Percentiles rank a stretch among this genome's conserved stretches.
These are phyloP conservation scores for Sebastes baramenuke DNA, from an alignment of 2,797 vertebrate genomes.

Conservation along the genomic window DNA sequence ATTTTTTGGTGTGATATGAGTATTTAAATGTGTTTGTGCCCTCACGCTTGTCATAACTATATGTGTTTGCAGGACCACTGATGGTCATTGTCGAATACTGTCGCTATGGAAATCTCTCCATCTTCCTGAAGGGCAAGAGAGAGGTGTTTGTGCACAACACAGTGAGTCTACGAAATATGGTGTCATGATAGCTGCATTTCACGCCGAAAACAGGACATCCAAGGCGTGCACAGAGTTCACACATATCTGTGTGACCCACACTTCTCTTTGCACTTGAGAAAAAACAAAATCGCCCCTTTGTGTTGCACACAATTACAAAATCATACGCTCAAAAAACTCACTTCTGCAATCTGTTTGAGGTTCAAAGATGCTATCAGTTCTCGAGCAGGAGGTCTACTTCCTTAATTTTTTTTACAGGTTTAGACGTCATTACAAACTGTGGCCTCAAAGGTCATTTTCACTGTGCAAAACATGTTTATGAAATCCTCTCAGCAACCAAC, in stretches of 20 bases:
- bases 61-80: conserved; percentile 84
- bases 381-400: conserved; percentile 38
- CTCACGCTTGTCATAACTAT: not conserved
- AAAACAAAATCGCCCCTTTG: not conserved
- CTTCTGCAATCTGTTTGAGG: conserved; percentile 64
- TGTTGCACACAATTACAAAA: conserved; percentile 19
- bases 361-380: conserved; percentile 44
- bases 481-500: not conserved
- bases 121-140: conserved; percentile 93
- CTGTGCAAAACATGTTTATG: not conserved
- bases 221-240: not conserved
- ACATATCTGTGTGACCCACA: not conserved
- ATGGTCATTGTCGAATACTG: conserved; percentile 98
- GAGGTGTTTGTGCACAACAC: conserved; percentile 84
- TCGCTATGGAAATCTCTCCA: conserved; percentile 92
- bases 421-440: not conserved
- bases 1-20: not conserved
- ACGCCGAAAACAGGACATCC: not conserved
- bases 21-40: not conserved
- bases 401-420: conserved; percentile 26
- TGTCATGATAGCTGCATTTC: not conserved
- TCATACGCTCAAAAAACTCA: conserved; percentile 10
- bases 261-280: not conserved
- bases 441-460: not conserved
- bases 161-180: conserved; percentile 73